Base-by-base conservation (phyloP, 1,140 invertebrate genomes). In the Ruditapes philippinarum region DNA sequence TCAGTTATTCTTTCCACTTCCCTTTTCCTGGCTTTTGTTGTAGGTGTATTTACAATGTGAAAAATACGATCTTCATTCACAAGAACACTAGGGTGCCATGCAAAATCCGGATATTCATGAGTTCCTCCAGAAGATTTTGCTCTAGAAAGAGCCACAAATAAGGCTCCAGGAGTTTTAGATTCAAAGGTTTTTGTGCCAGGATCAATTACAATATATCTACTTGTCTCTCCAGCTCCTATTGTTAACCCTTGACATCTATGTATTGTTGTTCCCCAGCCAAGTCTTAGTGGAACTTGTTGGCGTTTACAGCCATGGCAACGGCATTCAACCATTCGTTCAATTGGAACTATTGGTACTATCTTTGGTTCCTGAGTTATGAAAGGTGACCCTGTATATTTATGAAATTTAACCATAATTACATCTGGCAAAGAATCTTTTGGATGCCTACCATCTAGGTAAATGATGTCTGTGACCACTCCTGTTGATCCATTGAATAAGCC, bases 231-330 rank as follows among this genome's bases (percentile, higher is more conserved):
- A 3, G 74, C 22, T 12, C 91, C 91, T 45, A 92, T 90, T 0
- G 91, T 92, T 90, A 92, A 91, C 0, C 91, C 89, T 84, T 92
- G 91, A 33, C 90, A 91, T 17, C 49, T 17, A 54, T 91, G 91
- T 42, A 92, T 91, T 25, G 91, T 91, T 62, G 82, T 81, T 7
- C 51, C 89, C 89, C 90, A 91, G 1, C 90, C 87, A 36, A 92
- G 78, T 2, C 87, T 33, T 22, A 90, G 57, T 38, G 90, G 90
- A 57, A 92, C 57, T 86, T 92, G 91, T 40, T 45, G 89, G 19
- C 81, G 62, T 62, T 83, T 89, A 40, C 90, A 92, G 0, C 5
- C 17, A 78, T 73, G n/a, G 65, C 86, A 88, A 54, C 1, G 40
- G 65, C 84, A 90, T 5, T 90, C 88, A 19, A 90, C n/a, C 65